Conservation (phyloP, 2,113 vertebrate species). For the Xerus inauris region DNA sequence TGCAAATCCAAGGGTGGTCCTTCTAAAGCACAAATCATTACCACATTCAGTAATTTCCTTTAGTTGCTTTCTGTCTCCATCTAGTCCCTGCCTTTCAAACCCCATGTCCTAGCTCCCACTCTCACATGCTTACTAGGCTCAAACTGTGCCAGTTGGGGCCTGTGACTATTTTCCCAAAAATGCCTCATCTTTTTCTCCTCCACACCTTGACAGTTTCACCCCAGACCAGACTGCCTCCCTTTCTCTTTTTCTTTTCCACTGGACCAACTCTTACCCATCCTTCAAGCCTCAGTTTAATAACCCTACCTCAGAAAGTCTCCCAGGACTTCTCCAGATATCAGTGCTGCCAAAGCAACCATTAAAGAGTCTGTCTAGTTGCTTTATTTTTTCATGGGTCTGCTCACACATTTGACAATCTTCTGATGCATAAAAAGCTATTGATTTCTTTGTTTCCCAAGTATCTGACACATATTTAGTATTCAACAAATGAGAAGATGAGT, state of each 20-base stretch:
- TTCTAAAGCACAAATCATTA: constrained; percentile 33
- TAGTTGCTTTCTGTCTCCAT: background rate
- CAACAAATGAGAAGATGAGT: background rate
- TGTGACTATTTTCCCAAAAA: background rate
- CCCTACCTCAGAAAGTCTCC: background rate
- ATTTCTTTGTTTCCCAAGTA: background rate
- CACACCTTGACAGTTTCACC: background rate
- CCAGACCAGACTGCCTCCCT: background rate
- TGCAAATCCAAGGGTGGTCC: background rate
- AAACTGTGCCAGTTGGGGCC: background rate
- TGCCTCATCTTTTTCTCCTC: background rate
- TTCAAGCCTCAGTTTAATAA: background rate
- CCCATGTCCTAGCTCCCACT: background rate
- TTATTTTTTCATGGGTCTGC: background rate
- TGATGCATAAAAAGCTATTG: background rate
- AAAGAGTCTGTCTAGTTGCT: background rate
- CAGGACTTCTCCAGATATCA: background rate
- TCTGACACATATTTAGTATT: background rate
- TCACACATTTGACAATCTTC: background rate
- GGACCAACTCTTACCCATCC: background rate
- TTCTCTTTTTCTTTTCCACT: background rate
- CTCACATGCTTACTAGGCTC: background rate
- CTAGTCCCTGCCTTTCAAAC: background rate
- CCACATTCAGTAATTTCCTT: background rate
- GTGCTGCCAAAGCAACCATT: background rate